These are phyloP conservation scores for Netelia inedita DNA, from an alignment of 2,888 invertebrate genomes.

Conservation along the genomic window DNA sequence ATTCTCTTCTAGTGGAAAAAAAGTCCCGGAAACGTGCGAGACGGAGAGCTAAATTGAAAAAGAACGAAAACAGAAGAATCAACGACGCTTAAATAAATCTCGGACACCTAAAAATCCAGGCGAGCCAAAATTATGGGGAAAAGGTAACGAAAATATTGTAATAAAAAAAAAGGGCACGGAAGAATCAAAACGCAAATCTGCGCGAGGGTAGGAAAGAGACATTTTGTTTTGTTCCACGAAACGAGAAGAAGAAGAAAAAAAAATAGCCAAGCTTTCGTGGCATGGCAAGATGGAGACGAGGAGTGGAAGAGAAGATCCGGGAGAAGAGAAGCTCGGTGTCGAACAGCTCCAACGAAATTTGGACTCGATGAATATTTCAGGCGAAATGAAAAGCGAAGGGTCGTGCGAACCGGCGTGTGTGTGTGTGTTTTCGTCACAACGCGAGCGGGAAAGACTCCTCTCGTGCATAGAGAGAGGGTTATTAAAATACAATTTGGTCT, in stretches of 20 bases:
- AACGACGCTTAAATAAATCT: neutral
- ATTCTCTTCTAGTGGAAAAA: neutral
- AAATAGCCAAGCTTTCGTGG: too few species aligned
- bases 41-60: neutral
- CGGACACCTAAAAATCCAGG: neutral
- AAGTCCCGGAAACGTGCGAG: neutral
- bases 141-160: neutral
- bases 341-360: conserved; percentile 61
- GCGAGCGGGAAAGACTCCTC: conserved; percentile 39
- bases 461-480: conserved; percentile 72
- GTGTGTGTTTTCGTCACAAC: conserved; percentile 12
- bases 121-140: neutral
- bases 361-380: conserved; percentile 63
- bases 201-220: too few species aligned
- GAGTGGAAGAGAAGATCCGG: neutral
- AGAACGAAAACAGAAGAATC: neutral
- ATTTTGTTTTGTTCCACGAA: too few species aligned
- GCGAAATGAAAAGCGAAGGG: conserved; percentile 61
- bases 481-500: conserved; percentile 72
- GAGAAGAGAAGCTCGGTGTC: conserved; percentile 16
- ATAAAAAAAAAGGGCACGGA: neutral
- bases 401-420: neutral
- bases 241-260: too few species aligned
- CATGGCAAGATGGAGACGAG: neutral
- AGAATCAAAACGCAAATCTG: neutral